Base-by-base conservation (phyloP, 1,140 invertebrate genomes). In the Oreohelix idahoensis region DNA sequence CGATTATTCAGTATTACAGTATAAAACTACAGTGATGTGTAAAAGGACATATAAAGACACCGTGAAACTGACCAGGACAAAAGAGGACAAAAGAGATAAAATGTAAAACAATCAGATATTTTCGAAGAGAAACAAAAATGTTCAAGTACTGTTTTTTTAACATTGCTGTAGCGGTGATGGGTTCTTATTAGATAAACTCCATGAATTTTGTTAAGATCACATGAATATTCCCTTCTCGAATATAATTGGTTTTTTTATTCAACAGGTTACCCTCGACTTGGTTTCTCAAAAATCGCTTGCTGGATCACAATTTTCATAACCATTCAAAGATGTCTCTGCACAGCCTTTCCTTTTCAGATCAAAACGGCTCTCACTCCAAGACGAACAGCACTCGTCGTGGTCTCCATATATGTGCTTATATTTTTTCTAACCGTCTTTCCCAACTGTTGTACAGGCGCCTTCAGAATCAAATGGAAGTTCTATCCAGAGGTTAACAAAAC, bases 321-420 rank as follows among this genome's bases (percentile, higher is more conserved):
- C 13, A 17, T 71, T 71, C 32, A 71, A 39, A 35, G 69, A 39
- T 71, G 69, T 35, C 69, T 71, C 4, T 71, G 69, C 29, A 71
- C n/a, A 35, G 69, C 69, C 4, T 39, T 71, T 36, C 69, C 69
- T 15, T n/a, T 71, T 39, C 1, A n/a, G 23, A 39, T 71, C 15
- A 71, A 71, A 71, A 36, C 69, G 10, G n/a, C 38, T 8, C 5
- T 71, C 4, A 71, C 69, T n/a, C 11, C 13, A n/a, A 4, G 4
- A 35, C 32, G 32, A 4, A 71, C 69, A 35, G 38, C 10, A 13
- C 13, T 39, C 69, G 13, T 71, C n/a, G 38, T 36, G 32, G 69
- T 71, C 32, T 71, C 29, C 15, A 71, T 71, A 17, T 71, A 11
- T 58, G 51, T 71, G 32, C 4, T 35, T 35, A 11, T 35, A n/a